Evolutionary conservation across 2,888 invertebrate genomes (phyloP).

Genomic region (Catocala sponsa): DNA sequence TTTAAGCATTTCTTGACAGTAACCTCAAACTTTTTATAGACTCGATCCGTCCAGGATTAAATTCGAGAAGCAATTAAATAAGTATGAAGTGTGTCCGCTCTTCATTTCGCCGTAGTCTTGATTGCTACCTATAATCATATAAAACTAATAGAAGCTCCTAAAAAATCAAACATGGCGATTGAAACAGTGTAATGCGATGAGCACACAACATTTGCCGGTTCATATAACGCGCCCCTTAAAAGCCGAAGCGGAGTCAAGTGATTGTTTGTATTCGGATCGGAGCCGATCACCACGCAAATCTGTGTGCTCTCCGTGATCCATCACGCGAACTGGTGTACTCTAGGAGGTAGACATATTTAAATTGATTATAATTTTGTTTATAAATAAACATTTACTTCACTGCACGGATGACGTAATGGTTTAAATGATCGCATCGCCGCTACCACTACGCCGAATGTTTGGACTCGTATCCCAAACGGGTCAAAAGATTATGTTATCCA

Average conservation of each 20-base stretch:
- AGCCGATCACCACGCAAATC: slow-evolving; percentile 75
- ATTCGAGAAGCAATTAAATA: too few species aligned
- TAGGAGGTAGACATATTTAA: slow-evolving; percentile 34
- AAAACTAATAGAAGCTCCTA: background rate
- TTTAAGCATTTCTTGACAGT: too few species aligned
- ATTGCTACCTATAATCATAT: background rate
- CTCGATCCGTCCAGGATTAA: too few species aligned
- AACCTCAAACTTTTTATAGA: too few species aligned
- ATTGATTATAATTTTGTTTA: background rate
- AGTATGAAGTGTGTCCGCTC: too few species aligned
- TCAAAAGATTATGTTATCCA: too few species aligned
- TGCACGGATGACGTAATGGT: too few species aligned
- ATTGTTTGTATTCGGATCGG: slow-evolving; percentile 65
- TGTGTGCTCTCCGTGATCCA: slow-evolving; percentile 78
- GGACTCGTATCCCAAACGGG: too few species aligned
- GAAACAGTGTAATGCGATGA: slow-evolving; percentile 50
- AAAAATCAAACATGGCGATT: slow-evolving; percentile 32
- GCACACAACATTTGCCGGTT: slow-evolving; percentile 68
- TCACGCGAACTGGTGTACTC: slow-evolving; percentile 62
- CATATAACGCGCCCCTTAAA: slow-evolving; percentile 72
- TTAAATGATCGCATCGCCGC: too few species aligned
- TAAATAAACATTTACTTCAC: too few species aligned
- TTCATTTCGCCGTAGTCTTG: background rate
- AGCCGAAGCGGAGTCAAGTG: slow-evolving; percentile 77
- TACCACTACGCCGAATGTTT: too few species aligned